Conservation (phyloP, 2,888 invertebrate genomes). For the Drosophila falleni region DNA sequence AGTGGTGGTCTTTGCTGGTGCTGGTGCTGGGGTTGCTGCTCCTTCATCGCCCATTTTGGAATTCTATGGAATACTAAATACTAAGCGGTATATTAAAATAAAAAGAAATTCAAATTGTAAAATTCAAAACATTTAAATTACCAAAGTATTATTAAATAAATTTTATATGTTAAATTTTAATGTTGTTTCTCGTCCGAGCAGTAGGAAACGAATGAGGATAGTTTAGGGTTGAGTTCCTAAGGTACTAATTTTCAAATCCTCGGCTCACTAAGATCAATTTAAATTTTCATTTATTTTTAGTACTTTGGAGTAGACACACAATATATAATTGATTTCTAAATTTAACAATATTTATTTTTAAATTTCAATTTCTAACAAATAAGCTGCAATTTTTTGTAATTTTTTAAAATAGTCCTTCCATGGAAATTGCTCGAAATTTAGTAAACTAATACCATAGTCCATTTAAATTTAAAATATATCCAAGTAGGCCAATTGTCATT, state of each 20-base stretch:
- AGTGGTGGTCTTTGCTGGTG: constrained; percentile 22
- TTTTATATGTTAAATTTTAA: constrained; percentile 16
- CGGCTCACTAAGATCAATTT: constrained; percentile 12
- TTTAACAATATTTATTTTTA: no score
- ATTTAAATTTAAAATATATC: background rate
- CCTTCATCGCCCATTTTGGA: constrained; percentile 9
- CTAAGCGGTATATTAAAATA: background rate
- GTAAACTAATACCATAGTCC: background rate
- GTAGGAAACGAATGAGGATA: constrained; percentile 3
- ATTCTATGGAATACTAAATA: background rate
- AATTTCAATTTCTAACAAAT: background rate
- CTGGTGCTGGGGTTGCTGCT: background rate
- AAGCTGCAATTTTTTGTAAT: background rate
- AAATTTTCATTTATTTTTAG: background rate
- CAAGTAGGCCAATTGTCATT: background rate
- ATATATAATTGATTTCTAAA: background rate
- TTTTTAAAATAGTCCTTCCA: background rate
- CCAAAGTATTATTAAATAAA: constrained; percentile 10
- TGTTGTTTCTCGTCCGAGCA: constrained; percentile 17
- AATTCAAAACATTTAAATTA: background rate
- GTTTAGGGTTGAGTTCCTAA: no score
- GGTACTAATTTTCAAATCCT: background rate
- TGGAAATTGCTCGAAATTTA: background rate
- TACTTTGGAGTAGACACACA: constrained; percentile 13
- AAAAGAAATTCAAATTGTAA: background rate